Conservation (phyloP, 2,797 vertebrate species). For the Poecilia velifera region DNA sequence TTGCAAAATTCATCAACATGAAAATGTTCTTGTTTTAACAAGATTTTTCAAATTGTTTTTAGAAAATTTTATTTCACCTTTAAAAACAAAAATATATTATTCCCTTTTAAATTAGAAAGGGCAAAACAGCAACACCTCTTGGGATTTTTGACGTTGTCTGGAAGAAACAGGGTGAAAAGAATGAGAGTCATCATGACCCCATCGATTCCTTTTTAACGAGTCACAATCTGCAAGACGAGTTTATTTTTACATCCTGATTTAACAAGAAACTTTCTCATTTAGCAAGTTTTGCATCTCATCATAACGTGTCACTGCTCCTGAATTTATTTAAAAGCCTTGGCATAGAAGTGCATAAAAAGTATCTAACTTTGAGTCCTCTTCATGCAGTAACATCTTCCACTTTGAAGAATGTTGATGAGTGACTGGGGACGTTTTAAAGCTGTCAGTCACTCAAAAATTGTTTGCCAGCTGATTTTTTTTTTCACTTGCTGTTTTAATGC, state of each 20-base stretch:
- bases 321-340: background rate
- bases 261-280: background rate
- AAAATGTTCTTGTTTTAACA: background rate
- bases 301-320: background rate
- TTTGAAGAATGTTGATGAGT: no score
- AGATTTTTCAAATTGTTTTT: background rate
- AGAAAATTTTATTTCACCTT: no score
- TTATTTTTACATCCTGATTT: background rate
- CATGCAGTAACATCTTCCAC: background rate
- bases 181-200: background rate
- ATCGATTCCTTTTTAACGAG: background rate
- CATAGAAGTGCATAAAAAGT: background rate
- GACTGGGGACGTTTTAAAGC: no score
- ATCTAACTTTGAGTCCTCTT: background rate
- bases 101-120: background rate
- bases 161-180: background rate
- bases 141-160: background rate
- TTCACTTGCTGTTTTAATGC: background rate
- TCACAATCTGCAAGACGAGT: background rate
- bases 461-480: background rate
- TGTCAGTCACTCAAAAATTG: background rate
- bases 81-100: background rate
- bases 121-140: background rate
- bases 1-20: background rate
- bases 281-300: background rate